A percentile compares a stretch with the other conserved stretches of the same genome.
These are phyloP conservation scores for Madoqua kirkii DNA, from an alignment of 2,113 vertebrate genomes.

Conservation along the genomic window DNA sequence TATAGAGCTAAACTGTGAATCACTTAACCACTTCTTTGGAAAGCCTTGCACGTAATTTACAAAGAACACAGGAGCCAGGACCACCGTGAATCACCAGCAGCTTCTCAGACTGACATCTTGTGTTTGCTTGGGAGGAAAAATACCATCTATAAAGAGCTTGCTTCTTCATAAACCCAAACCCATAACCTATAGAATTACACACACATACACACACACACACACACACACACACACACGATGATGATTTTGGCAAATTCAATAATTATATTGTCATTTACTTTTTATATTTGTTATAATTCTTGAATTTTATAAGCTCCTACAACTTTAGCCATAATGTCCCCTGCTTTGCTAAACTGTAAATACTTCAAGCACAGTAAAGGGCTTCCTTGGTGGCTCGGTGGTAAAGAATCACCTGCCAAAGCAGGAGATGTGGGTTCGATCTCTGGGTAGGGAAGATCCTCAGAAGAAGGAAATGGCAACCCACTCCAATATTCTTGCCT, in stretches of 20 bases:
- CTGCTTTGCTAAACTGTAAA: background rate
- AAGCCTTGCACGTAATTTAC: background rate
- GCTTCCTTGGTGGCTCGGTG: background rate
- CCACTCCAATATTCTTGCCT: background rate
- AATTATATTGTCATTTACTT: background rate
- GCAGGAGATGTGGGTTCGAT: background rate
- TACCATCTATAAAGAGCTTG: background rate
- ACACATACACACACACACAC: background rate
- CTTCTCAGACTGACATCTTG: background rate
- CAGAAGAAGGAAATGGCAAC: background rate
- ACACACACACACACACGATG: background rate
- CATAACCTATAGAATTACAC: background rate
- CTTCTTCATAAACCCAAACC: conserved; percentile 6
- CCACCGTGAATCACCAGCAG: background rate
- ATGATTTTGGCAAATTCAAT: background rate
- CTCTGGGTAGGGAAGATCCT: background rate
- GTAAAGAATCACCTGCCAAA: background rate
- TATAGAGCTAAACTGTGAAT: background rate
- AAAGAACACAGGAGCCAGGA: background rate
- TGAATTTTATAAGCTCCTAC: background rate
- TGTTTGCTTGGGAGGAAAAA: background rate
- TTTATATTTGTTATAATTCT: conserved; percentile 26
- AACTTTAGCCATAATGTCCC: background rate
- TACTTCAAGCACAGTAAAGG: background rate
- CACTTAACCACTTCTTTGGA: background rate